Conservation (phyloP, 2,797 vertebrate genomes). For the Oreochromis grahami region DNA sequence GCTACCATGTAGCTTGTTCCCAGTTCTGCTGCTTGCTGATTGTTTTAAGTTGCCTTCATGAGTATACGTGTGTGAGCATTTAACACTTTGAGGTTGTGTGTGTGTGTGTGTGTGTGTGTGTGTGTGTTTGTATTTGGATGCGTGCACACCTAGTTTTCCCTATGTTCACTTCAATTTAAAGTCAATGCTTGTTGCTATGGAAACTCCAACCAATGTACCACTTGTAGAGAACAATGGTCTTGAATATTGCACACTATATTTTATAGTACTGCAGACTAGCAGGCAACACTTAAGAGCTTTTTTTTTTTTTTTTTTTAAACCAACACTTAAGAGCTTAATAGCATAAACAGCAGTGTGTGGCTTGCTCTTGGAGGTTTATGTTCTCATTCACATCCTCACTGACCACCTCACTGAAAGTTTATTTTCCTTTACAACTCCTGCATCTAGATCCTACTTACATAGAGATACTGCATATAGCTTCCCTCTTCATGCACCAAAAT, state of each 20-base stretch:
- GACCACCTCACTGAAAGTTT: not conserved
- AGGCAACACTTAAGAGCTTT: slow-evolving; percentile 42
- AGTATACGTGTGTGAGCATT: not conserved
- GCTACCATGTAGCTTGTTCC: slow-evolving; percentile 53
- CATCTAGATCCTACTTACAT: not conserved
- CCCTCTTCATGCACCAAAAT: not conserved
- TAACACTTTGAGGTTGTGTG: slow-evolving; percentile 24
- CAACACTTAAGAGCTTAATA: slow-evolving; percentile 41
- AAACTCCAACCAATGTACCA: slow-evolving; percentile 65
- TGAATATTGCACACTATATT: slow-evolving; percentile 61
- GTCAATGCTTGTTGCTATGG: slow-evolving; percentile 77
- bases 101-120: slow-evolving; percentile 18
- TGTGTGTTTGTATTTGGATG: slow-evolving; percentile 33
- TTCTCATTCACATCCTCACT: slow-evolving; percentile 12
- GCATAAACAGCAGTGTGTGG: not conserved
- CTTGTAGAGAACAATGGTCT: slow-evolving; percentile 60
- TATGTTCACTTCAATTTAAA: slow-evolving; percentile 69
- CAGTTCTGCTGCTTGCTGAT: slow-evolving; percentile 29
- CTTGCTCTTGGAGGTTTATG: slow-evolving; percentile 22
- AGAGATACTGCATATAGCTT: not conserved
- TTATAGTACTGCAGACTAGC: slow-evolving; percentile 40
- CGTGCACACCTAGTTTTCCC: slow-evolving; percentile 30
- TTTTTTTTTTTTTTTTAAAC: no score
- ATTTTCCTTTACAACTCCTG: slow-evolving; percentile 3
- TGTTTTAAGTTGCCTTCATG: slow-evolving; percentile 42